Percentiles rank a stretch among this genome's conserved stretches.
Conservation (phyloP, 2,797 vertebrate genomes). For the Oophaga sylvatica region DNA sequence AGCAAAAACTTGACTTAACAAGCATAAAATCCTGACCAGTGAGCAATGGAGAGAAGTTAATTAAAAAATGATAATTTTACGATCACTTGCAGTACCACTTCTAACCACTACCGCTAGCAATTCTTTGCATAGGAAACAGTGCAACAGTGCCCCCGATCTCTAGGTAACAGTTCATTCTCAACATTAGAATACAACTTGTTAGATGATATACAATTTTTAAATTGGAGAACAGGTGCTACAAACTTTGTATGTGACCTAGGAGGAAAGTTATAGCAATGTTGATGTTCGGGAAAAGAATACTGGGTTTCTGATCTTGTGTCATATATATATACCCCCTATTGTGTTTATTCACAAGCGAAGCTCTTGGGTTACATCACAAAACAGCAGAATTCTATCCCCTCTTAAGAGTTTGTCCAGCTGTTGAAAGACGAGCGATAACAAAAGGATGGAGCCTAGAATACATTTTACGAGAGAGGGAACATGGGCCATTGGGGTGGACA, state of each 20-base stretch:
- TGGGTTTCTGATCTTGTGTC: not conserved
- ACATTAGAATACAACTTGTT: not conserved
- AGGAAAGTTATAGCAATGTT: not conserved
- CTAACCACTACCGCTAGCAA: not conserved
- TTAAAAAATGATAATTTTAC: not conserved
- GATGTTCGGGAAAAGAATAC: not conserved
- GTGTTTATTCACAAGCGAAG: not conserved
- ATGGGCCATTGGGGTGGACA: conserved; percentile 10
- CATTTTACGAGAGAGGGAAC: conserved; percentile 40
- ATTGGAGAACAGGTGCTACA: conserved; percentile 2
- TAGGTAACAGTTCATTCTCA: not conserved
- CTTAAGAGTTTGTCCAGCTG: conserved; percentile 5
- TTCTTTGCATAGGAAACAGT: not conserved
- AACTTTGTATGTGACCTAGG: not conserved
- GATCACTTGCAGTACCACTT: not conserved
- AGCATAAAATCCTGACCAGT: not conserved
- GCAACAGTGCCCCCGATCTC: not conserved
- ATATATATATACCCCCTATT: conserved; percentile 6
- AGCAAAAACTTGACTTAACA: not conserved
- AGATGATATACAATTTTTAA: not conserved
- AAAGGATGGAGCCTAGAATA: conserved; percentile 30
- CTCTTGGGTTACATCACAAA: conserved; percentile 20
- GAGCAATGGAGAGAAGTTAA: not conserved
- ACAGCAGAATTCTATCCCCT: conserved; percentile 2
- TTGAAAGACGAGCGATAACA: conserved; percentile 28